phyloP scores from a whole-genome alignment of 2,113 vertebrate genomes.

The Acrocephalus kingi region DNA sequence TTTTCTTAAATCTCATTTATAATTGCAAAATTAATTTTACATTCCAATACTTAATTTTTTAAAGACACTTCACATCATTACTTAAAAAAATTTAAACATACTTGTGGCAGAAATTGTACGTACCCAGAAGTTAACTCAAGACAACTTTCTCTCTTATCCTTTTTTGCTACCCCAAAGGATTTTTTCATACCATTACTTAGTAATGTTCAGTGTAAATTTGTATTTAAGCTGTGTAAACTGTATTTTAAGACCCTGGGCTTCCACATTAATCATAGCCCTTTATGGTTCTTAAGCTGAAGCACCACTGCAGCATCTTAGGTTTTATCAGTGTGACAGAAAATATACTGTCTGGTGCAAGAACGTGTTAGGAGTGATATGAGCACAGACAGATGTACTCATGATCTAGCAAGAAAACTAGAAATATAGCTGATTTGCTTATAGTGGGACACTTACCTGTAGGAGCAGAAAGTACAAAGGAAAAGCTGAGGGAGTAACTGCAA shows the following conservation, averaged over 20 bases:
- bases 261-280: neutral
- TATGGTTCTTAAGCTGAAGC: neutral
- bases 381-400: neutral
- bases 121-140: neutral
- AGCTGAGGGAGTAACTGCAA: conserved; percentile 19
- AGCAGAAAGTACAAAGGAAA: neutral
- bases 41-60: neutral
- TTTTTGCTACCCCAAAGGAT: neutral
- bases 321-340: neutral
- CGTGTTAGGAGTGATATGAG: neutral
- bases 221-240: neutral
- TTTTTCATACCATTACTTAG: neutral
- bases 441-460: neutral
- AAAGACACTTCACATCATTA: fast-evolving
- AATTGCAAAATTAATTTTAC: neutral
- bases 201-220: neutral
- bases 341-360: neutral
- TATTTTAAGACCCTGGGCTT: neutral
- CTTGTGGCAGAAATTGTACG: neutral
- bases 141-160: neutral
- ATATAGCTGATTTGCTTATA: neutral
- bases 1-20: neutral
- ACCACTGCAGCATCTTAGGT: neutral
- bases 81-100: neutral
- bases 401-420: neutral